phyloP scores from a whole-genome alignment of 2,888 invertebrate genomes.

The Chironomus riparius region DNA sequence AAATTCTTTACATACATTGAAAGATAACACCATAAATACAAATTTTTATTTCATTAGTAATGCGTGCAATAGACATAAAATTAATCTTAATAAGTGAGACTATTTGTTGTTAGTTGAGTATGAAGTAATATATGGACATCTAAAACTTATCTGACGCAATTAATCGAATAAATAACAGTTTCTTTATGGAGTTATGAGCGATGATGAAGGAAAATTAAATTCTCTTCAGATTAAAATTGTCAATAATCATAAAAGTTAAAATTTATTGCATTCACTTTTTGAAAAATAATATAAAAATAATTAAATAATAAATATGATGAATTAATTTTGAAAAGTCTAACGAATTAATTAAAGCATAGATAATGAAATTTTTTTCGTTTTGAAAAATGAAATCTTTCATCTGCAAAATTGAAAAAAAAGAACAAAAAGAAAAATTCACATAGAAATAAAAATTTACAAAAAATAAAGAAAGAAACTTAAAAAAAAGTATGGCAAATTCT shows the following conservation, averaged over 20 bases:
- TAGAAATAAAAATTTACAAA: neutral
- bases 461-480: neutral
- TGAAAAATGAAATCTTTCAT: neutral
- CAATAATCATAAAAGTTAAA: neutral
- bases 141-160: too few species aligned
- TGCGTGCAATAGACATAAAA: too few species aligned
- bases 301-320: neutral
- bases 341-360: slow-evolving; percentile 6
- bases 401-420: slow-evolving; percentile 7
- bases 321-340: neutral
- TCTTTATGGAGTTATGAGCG: too few species aligned
- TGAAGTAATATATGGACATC: too few species aligned
- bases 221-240: too few species aligned
- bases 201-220: too few species aligned
- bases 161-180: too few species aligned
- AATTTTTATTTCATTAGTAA: too few species aligned
- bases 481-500: neutral
- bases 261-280: neutral
- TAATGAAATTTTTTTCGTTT: neutral
- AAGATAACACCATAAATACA: too few species aligned
- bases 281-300: neutral
- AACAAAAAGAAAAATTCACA: slow-evolving; percentile 20
- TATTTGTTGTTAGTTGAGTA: too few species aligned
- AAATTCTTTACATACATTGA: too few species aligned
- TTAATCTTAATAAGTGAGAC: too few species aligned